Conservation (phyloP, 2,113 vertebrate species). For the Lepus europaeus region DNA sequence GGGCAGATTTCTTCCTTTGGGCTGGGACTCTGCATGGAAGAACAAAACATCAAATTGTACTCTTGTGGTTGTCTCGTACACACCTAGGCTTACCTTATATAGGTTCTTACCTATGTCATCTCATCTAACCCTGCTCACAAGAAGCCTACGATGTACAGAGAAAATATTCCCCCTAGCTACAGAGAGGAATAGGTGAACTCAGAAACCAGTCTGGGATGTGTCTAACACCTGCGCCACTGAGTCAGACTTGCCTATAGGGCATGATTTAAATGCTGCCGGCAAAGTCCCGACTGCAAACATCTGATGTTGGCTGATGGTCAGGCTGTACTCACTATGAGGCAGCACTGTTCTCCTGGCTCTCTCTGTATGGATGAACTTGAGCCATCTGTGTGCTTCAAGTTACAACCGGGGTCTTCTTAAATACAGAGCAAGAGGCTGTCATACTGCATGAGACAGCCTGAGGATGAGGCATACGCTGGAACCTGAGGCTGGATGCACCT, state of each 20-base stretch:
- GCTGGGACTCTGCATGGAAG: not conserved
- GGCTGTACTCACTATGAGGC: not conserved
- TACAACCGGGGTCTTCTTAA: not conserved
- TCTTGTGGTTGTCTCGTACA: not conserved
- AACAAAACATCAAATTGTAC: not conserved
- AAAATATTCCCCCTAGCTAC: not conserved
- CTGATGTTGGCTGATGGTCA: not conserved
- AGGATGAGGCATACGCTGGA: not conserved
- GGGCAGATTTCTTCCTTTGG: not conserved
- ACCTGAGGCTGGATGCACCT: not conserved
- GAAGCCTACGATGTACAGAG: not conserved
- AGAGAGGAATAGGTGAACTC: not conserved
- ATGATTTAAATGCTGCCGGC: not conserved
- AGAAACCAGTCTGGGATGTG: not conserved
- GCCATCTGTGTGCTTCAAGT: not conserved
- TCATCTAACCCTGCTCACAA: not conserved
- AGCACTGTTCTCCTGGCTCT: not conserved
- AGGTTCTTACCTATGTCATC: not conserved
- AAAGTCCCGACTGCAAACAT: fast-evolving
- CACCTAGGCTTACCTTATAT: not conserved
- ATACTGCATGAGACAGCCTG: not conserved
- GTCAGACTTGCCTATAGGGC: fast-evolving
- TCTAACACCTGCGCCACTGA: not conserved
- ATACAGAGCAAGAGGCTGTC: not conserved
- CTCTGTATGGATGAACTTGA: not conserved